Base-by-base conservation (phyloP, 2,113 vertebrate genomes). In the Cinclus mexicanus region DNA sequence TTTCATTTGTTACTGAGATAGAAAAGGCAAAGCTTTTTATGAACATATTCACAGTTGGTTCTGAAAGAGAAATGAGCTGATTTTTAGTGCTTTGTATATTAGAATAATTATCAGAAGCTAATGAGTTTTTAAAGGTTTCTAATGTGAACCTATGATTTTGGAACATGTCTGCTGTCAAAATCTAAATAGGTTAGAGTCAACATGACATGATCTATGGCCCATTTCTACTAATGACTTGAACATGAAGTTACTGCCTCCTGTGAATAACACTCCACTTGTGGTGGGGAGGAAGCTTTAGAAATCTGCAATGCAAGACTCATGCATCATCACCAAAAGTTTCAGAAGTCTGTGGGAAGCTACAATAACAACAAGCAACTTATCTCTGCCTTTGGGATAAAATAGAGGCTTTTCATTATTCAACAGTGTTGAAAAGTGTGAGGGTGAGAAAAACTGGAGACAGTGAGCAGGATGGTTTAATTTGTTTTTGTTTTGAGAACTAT, bases 121-220 rank as follows among this genome's bases (percentile, higher is more conserved):
- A 98, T 98, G 97, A 98, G 97, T 96, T 98, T 98, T 98, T 97
- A 97, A 97, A 97, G 96, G 80, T 97, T 98, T 97, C 89, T 97
- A 92, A 95, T 96, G 92, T 88, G 95, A 97, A 97, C 86, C 86
- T 95, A 87, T 92, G 97, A 95, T 98, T 98, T 98, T 94, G 93
- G 96, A 98, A 96, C 59, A 87, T 88, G 56, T 74, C 87, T 96
- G 55, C 87, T 97, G 95, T 87, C 84, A 91, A 96, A 97, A 95
- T 96, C 79, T 97, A 97, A 97, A 94, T 97, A 96, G 96, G 95
- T 98, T 98, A 96, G 93, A 96, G 96, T 91, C 88, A 97, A 97
- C 85, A 95, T 77, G 90, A 96, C 89, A 93, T 97, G 96, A 98
- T 98, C 91, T 97, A 97, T 97, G 92, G 94, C 96, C 94, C 91